Conservation (phyloP, 1,140 invertebrate genomes). For the Neotoxoptera formosana region DNA sequence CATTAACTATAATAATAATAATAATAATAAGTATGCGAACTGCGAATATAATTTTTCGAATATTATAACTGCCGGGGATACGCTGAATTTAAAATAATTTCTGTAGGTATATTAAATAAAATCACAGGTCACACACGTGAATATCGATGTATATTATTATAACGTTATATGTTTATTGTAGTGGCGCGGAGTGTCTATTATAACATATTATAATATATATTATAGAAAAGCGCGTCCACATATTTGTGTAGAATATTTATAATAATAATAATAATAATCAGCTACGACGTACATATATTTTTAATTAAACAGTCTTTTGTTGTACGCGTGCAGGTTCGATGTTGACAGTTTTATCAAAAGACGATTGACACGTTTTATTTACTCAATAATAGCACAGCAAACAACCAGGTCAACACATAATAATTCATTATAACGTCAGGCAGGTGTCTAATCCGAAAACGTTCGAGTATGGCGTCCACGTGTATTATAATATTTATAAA, state of each 20-base stretch:
- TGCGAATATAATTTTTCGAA: neutral
- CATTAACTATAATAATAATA: neutral
- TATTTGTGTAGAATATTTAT: conserved; percentile 15
- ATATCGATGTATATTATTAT: neutral
- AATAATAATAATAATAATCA: neutral
- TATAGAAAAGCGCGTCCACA: neutral
- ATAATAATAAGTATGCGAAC: neutral
- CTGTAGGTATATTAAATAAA: neutral
- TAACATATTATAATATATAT: neutral
- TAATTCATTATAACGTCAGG: conserved; percentile 43
- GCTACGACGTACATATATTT: conserved; percentile 24
- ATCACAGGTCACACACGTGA: neutral
- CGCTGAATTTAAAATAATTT: neutral
- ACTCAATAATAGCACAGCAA: conserved; percentile 44
- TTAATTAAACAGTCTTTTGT: conserved; percentile 49
- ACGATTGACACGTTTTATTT: conserved; percentile 52
- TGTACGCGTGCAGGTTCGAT: neutral
- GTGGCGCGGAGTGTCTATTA: neutral
- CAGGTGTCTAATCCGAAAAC: conserved; percentile 52
- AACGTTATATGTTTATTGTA: neutral
- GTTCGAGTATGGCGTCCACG: neutral
- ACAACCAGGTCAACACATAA: conserved; percentile 47
- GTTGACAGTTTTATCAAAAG: conserved; percentile 54
- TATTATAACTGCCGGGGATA: neutral
- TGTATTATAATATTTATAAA: neutral